phyloP scores from a whole-genome alignment of 2,888 invertebrate species.

The Philopedon plagiatum region DNA sequence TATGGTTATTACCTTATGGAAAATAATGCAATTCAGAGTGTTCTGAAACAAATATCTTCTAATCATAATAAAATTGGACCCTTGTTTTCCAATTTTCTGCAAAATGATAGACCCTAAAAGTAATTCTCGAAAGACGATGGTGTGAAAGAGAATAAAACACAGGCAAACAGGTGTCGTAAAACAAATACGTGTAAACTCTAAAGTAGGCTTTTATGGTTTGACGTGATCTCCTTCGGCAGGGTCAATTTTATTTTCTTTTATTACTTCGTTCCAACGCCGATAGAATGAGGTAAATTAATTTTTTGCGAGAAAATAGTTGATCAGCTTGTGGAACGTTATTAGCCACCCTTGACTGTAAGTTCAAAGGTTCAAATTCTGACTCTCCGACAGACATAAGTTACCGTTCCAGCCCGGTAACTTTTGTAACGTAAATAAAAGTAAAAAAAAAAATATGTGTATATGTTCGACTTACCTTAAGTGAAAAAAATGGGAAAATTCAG shows the following conservation, averaged over 20 bases:
- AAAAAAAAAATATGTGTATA: too few species aligned
- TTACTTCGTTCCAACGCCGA: not conserved
- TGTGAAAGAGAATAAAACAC: constrained; percentile 40
- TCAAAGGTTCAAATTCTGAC: too few species aligned
- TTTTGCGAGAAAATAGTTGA: not conserved
- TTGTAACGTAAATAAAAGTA: too few species aligned
- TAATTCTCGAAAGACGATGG: constrained; percentile 37
- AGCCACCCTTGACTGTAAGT: too few species aligned
- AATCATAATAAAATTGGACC: constrained; percentile 15
- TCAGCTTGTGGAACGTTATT: too few species aligned
- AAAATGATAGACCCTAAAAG: constrained; percentile 34
- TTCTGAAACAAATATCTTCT: constrained; percentile 4
- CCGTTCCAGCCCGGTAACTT: too few species aligned
- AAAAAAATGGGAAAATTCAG: too few species aligned
- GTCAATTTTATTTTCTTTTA: constrained; percentile 18
- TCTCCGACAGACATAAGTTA: too few species aligned
- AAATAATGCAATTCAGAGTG: constrained; percentile 1
- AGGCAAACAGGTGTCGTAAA: constrained; percentile 39
- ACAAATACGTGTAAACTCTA: constrained; percentile 40
- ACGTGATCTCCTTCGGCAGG: constrained; percentile 14
- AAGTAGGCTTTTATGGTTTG: constrained; percentile 23
- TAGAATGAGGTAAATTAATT: not conserved
- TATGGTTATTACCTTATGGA: not conserved
- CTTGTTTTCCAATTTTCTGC: constrained; percentile 21
- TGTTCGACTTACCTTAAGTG: too few species aligned